Percentiles rank a stretch among this genome's conserved stretches.
phyloP scores from a whole-genome alignment of 2,888 invertebrate species.

The Lathronympha strigana region DNA sequence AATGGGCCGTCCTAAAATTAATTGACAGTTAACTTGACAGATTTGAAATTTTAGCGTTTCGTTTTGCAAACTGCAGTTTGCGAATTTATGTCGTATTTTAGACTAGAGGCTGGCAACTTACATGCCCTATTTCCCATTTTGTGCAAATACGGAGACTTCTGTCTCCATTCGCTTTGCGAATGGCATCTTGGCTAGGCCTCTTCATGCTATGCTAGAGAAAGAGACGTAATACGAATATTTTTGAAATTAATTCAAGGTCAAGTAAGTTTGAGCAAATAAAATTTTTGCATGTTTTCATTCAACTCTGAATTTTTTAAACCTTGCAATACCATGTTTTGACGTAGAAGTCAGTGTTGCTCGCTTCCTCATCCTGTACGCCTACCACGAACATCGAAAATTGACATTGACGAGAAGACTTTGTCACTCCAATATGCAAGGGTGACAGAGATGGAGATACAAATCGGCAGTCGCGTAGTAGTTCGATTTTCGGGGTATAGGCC shows the following conservation, averaged over 20 bases:
- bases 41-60: constrained; percentile 25
- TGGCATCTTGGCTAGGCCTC: too few species aligned
- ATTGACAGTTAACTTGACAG: constrained; percentile 35
- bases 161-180: neutral
- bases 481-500: too few species aligned
- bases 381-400: too few species aligned
- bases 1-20: constrained; percentile 20
- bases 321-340: too few species aligned
- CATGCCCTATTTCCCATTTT: neutral
- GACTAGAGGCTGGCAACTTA: neutral
- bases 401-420: too few species aligned
- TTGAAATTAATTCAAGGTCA: neutral
- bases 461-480: too few species aligned
- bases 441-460: too few species aligned
- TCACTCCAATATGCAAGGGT: too few species aligned
- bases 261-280: neutral
- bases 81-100: neutral
- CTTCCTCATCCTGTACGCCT: too few species aligned
- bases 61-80: neutral
- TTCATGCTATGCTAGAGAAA: neutral
- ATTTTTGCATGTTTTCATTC: neutral
- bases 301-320: too few species aligned
- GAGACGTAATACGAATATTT: neutral
- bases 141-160: neutral
- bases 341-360: too few species aligned